phyloP scores from a whole-genome alignment of 1,140 invertebrate species.

The Drosophila watanabei region DNA sequence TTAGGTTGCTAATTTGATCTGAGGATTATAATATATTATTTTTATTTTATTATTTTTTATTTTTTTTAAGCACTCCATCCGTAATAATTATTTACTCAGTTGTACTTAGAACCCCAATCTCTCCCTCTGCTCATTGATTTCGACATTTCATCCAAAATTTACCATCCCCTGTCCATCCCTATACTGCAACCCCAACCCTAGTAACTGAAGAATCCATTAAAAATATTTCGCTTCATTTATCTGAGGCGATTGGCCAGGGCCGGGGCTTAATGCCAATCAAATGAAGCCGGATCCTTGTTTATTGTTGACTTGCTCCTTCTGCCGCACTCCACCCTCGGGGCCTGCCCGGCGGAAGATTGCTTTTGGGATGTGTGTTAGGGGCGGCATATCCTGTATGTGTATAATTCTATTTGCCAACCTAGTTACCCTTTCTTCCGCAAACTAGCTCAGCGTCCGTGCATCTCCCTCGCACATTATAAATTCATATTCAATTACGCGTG shows the following conservation, averaged over 20 bases:
- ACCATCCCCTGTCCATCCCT: not conserved
- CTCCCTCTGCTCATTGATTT: slow-evolving; percentile 21
- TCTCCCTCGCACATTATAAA: slow-evolving; percentile 64
- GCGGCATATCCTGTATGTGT: slow-evolving; percentile 30
- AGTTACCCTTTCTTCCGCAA: slow-evolving; percentile 26
- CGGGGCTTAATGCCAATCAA: slow-evolving; percentile 58
- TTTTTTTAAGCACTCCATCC: not conserved
- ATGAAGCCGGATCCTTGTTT: slow-evolving; percentile 47
- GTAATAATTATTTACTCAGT: not conserved
- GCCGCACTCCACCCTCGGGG: slow-evolving; percentile 22
- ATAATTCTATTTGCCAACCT: slow-evolving; percentile 47
- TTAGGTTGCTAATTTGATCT: not conserved
- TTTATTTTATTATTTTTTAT: too few relatives aligned
- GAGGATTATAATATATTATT: not conserved
- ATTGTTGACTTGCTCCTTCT: slow-evolving; percentile 49
- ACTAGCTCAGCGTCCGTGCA: slow-evolving; percentile 36
- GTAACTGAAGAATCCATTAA: slow-evolving; percentile 32
- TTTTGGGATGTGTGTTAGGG: slow-evolving; percentile 21
- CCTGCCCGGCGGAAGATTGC: slow-evolving; percentile 32
- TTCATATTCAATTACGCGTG: slow-evolving; percentile 83
- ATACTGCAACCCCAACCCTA: not conserved
- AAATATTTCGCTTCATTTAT: slow-evolving; percentile 62
- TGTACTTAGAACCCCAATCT: not conserved
- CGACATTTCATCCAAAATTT: slow-evolving; percentile 6
- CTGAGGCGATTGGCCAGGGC: slow-evolving; percentile 41